Base-by-base conservation (phyloP, 2,797 vertebrate genomes). In the Rallus crepitans region DNA sequence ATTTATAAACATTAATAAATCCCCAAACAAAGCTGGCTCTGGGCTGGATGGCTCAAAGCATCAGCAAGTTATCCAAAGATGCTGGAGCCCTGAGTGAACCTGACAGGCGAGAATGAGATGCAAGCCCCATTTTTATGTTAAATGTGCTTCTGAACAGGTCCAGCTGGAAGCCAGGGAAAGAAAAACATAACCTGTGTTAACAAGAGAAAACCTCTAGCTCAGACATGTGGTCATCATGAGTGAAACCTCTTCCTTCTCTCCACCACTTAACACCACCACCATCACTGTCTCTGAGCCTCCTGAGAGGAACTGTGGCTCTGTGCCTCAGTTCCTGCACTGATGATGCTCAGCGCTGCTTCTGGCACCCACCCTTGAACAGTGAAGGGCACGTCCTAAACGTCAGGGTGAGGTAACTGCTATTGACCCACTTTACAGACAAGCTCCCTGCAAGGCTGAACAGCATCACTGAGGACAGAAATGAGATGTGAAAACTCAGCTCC, bases 401-500 rank as follows among this genome's bases (percentile, higher is more conserved):
- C 3, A 33, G 30, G 28, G 28, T 30, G 52, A 89, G 40, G 33
- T 10, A 56, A 14, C 59, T 37, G 50, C 65, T 39, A 15, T 8
- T 42, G 64, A 72, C 76, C 37, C 59, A 15, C 66, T 33, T 66
- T 9, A 16, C 30, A 39, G 45, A 60, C 35, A 18, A 68, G 60
- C 60, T 25, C 37, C 47, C 9, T 24, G 48, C 2, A 2, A 23
- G 48, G 45, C 39, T 48, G 65, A 59, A 20, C 37, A 47, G 59
- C 31, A 9, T 10, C 68, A n/a, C 27, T 15, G 65, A 9, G 18
- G 50, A 9, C 35, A 52, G 47, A 19, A 65, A 30, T 2, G 28
- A 42, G 57, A 37, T 0, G 3, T 6, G 47, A 52, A 27, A 0
- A 0, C 40, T n/a, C 21, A 16, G n/a, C 47, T 35, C 75, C 64